A percentile compares a stretch with the other conserved stretches of the same genome.
Evolutionary conservation across 2,888 invertebrate genomes (phyloP).

Genomic region (Cremastobaeus sp.): DNA sequence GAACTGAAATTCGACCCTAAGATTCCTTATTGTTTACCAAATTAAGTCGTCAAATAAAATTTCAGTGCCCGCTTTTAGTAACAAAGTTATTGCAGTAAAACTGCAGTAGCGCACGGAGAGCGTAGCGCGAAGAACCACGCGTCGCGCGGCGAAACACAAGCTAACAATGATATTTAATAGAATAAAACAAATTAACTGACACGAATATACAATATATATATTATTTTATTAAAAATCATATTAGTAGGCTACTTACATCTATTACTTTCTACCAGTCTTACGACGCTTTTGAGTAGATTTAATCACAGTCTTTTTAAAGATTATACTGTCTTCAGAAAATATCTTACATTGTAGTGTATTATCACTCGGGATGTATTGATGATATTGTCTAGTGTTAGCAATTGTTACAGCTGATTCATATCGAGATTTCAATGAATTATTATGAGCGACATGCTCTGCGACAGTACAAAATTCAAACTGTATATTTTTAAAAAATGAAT

Average conservation of each 20-base stretch:
- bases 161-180: too few relatives aligned
- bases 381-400: constrained; percentile 4
- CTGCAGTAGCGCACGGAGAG: too few relatives aligned
- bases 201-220: too few relatives aligned
- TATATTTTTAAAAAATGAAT: constrained; percentile 3
- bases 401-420: constrained; percentile 2
- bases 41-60: too few relatives aligned
- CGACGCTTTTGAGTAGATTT: too few relatives aligned
- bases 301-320: neutral
- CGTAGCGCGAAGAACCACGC: too few relatives aligned
- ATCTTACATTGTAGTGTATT: constrained; percentile 3
- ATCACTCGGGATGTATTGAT: constrained; percentile 1
- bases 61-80: too few relatives aligned
- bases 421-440: constrained; percentile 3
- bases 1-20: too few relatives aligned
- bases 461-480: constrained; percentile 1
- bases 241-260: neutral
- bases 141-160: too few relatives aligned
- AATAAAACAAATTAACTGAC: too few relatives aligned
- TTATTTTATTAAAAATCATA: neutral
- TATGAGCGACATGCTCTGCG: neutral
- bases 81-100: too few relatives aligned
- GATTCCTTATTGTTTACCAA: too few relatives aligned
- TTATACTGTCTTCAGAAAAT: neutral
- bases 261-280: neutral